Base-by-base conservation (phyloP, 2,888 invertebrate species). In the Bimastos eiseni region DNA sequence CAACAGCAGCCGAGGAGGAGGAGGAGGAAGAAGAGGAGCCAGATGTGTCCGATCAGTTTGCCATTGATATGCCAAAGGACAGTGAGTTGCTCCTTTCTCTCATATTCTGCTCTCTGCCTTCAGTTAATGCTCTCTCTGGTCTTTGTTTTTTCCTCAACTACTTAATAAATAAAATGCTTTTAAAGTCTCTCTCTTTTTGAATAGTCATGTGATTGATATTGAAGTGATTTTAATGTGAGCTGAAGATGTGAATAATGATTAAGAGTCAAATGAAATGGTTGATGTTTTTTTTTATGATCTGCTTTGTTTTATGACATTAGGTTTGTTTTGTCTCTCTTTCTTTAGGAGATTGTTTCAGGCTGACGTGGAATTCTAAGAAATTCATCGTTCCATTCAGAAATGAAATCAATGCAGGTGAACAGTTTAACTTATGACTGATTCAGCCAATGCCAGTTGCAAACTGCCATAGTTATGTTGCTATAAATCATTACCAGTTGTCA, bases 11-110 rank as follows among this genome's bases (percentile, higher is more conserved):
- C 1, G 34, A 55, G 49, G 55, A 8, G 44, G 84, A 84, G 33
- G 30, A 37, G 24, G 37, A 83, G 33, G 83, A 84, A 44, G 38
- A 90, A 41, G 83, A 83, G 37, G 83, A 84, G 84, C 37, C 37
- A 13, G 84, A 90, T 30, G 86, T 86, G 1, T 86, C 86, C 86
- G 17, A 34, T 86, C 86, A 86, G 83, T 90, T 90, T 44, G 37
- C 33, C 41, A 90, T 90, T 49, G 90, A 90, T 84, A 90, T 90
- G 41, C 90, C 90, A 38, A 83, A 38, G 38, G 90, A 90, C 33
- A 38, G 90, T 90, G 37, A 44, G 89, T 44, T 21, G 13, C 34
- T 15, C n/a, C 5, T 38, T 34, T 41, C 41, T 1, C 8, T 70
- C 8, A 1, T 70, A n/a, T n/a, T n/a, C n/a, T 70, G 70, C 70